Conservation (phyloP, 2,888 invertebrate species). For the Hypercompe scribonia region DNA sequence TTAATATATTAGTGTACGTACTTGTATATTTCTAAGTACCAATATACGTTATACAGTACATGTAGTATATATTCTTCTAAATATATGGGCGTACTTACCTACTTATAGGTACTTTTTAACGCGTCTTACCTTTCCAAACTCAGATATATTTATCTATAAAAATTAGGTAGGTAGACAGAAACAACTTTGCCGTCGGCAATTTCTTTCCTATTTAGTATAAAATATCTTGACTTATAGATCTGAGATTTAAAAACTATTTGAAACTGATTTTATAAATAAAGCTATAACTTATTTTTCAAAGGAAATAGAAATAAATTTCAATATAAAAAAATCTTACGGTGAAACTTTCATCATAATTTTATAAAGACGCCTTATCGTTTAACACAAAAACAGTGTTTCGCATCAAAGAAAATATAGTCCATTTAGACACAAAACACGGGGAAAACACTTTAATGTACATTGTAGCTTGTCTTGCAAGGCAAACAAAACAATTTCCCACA, state of each 20-base stretch:
- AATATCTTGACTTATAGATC: neutral
- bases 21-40: no score
- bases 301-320: neutral
- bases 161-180: neutral
- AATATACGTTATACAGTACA: neutral
- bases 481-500: slow-evolving; percentile 82
- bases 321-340: neutral
- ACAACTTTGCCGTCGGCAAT: slow-evolving; percentile 15
- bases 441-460: slow-evolving; percentile 78
- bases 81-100: neutral
- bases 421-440: slow-evolving; percentile 60
- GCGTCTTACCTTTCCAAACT: neutral
- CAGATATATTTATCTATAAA: neutral
- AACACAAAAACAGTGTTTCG: slow-evolving; percentile 27
- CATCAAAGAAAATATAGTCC: slow-evolving; percentile 53
- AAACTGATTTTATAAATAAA: neutral
- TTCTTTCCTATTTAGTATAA: neutral
- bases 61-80: neutral
- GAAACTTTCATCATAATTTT: slow-evolving; percentile 12
- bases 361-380: slow-evolving; percentile 15
- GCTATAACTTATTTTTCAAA: neutral
- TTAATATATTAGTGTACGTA: neutral
- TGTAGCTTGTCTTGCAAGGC: slow-evolving; percentile 79
- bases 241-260: neutral
- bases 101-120: neutral